Conservation (phyloP, 2,113 vertebrate species). For the Austrofundulus limnaeus region DNA sequence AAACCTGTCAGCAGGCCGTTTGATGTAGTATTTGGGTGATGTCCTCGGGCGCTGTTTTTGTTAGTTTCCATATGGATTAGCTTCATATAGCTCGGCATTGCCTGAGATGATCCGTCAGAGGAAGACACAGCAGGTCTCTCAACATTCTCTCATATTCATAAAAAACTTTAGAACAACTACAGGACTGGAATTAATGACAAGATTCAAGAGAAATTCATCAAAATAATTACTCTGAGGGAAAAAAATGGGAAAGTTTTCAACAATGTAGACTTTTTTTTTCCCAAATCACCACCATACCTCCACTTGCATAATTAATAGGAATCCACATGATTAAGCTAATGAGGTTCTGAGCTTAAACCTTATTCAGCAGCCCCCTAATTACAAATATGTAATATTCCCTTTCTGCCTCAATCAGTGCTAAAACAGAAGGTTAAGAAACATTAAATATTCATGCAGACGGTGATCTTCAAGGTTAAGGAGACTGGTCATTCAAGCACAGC, state of each 20-base stretch:
- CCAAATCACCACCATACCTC: conserved; percentile 69
- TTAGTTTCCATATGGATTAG: conserved; percentile 77
- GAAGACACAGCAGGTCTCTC: conserved; percentile 34
- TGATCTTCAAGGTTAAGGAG: conserved; percentile 76
- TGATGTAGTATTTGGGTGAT: conserved; percentile 76
- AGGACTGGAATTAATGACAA: conserved; percentile 48
- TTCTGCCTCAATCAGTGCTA: conserved; percentile 69
- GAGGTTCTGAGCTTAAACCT: conserved; percentile 68
- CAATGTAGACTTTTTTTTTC: conserved; percentile 47
- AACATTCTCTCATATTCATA: not conserved
- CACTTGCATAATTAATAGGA: conserved; percentile 76
- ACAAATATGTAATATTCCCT: conserved; percentile 76
- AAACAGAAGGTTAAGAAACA: conserved; percentile 77
- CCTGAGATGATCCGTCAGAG: conserved; percentile 47
- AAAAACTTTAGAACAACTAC: conserved; percentile 2
- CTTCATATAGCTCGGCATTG: conserved; percentile 63
- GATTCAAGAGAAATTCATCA: conserved; percentile 55
- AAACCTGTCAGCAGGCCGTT: conserved; percentile 77
- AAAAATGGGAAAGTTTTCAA: conserved; percentile 56
- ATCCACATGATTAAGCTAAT: conserved; percentile 72
- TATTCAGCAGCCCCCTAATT: conserved; percentile 72
- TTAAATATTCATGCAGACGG: conserved; percentile 73
- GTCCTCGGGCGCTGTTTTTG: conserved; percentile 73
- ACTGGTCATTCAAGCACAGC: conserved; percentile 73
- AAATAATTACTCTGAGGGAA: conserved; percentile 55